These are phyloP conservation scores for Lophura nycthemera DNA, from an alignment of 2,113 vertebrate species.

Conservation along the genomic window DNA sequence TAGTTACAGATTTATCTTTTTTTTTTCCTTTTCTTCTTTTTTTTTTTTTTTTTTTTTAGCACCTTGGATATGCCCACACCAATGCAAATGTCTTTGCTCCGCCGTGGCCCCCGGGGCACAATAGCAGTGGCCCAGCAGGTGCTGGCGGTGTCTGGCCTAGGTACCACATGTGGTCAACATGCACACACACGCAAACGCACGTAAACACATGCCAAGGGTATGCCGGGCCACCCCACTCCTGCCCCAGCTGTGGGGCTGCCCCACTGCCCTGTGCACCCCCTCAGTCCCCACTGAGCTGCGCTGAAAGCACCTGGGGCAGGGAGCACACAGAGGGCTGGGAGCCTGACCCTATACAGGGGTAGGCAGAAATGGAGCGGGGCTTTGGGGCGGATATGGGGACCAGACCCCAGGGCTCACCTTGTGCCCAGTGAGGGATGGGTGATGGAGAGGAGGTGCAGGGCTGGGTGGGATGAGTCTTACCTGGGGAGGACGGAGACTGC, in stretches of 20 bases:
- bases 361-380: neutral
- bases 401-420: neutral
- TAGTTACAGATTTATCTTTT: slow-evolving; percentile 51
- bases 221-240: neutral
- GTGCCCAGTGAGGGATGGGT: neutral
- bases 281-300: neutral
- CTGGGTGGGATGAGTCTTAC: neutral
- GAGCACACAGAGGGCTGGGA: neutral
- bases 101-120: neutral
- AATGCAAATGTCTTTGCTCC: neutral
- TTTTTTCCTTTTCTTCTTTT: neutral
- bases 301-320: neutral
- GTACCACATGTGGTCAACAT: neutral
- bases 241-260: accelerated
- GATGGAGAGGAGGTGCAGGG: neutral
- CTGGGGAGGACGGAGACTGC: neutral
- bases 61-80: slow-evolving; percentile 66
- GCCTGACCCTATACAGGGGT: neutral
- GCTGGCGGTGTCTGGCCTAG: neutral
- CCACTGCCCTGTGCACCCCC: neutral
- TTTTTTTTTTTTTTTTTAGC: slow-evolving; percentile 20
- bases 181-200: neutral
- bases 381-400: neutral
- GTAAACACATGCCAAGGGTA: neutral
- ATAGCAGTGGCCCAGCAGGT: neutral